Evolutionary conservation across 2,797 vertebrate genomes (phyloP), one percentile per base, ranked within the genome.

Genomic region (Melanotaenia pygmaea): DNA sequence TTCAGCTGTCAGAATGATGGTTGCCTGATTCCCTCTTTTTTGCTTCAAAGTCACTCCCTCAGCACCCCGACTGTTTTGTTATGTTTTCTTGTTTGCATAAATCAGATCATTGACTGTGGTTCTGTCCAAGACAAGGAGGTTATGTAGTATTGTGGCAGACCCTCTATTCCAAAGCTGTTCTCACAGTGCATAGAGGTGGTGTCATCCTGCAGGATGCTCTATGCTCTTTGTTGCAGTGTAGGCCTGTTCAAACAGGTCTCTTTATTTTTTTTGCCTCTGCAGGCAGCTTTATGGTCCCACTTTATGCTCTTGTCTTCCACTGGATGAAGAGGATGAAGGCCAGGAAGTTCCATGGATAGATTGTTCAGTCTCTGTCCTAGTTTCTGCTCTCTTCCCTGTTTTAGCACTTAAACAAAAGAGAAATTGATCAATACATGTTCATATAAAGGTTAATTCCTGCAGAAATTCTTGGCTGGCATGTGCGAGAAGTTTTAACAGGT

Each of bases 241-340:
- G 87, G 80, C 95, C 89, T 95, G 94, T 95, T 86, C 74, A 63
- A 84, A 94, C 94, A 95, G 89, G 94, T 89, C 82, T 59, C 34
- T 50, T 32, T 38, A 3, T 28, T 16, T 64, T 65, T 60, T 18
- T 77, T 86, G 88, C 88, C 85, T 86, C 72, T 86, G 86, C 83
- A 86, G 83, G 87, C 85, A 70, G 86, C 86, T 89, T 88, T 88
- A 82, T 67, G 79, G 87, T 89, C 73, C 83, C 47, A 72, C 91
- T 93, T 93, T 92, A 88, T 91, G 87, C 88, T 89, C 83, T 61
- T 81, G 89, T 89, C 89, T 89, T 88, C 63, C 59, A 82, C 81
- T 86, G 79, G 83, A 87, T 70, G 70, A 63, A 60, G 66, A 59
- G 35, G 74, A 70, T 57, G 74, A 76, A 72, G 69, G 54, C 56